These are phyloP conservation scores for Sinocyclocheilus rhinocerous DNA, from an alignment of 2,113 vertebrate species.

Conservation along the genomic window DNA sequence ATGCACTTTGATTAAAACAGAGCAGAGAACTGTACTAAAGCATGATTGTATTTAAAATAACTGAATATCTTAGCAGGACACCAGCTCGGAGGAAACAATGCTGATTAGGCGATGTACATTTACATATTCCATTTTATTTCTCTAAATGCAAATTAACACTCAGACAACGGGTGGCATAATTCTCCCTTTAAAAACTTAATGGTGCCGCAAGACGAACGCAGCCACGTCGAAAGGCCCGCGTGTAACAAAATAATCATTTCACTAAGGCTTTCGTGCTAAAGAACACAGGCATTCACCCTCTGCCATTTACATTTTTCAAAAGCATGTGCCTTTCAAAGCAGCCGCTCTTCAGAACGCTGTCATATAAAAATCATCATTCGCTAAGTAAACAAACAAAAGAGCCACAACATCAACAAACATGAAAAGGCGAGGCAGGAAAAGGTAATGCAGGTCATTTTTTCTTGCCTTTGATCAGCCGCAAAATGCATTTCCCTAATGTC, in stretches of 20 bases:
- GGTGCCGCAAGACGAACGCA: neutral
- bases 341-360: constrained; percentile 24
- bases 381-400: constrained; percentile 53
- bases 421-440: constrained; percentile 43
- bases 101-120: constrained; percentile 31
- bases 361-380: constrained; percentile 35
- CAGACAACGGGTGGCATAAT: constrained; percentile 16
- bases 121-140: constrained; percentile 29
- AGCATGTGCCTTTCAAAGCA: constrained; percentile 31
- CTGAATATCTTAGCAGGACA: constrained; percentile 15
- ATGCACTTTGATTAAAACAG: neutral
- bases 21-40: neutral
- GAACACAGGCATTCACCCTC: neutral
- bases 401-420: constrained; percentile 55
- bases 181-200: neutral
- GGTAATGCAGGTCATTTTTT: constrained; percentile 26
- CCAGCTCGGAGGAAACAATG: constrained; percentile 25
- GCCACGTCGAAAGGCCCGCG: neutral
- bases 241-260: neutral
- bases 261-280: neutral
- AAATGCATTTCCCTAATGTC: constrained; percentile 42
- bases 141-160: constrained; percentile 34
- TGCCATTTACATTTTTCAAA: constrained; percentile 15
- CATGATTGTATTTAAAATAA: constrained; percentile 31
- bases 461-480: constrained; percentile 41